These are phyloP conservation scores for Artibeus jamaicensis DNA, from an alignment of 2,797 vertebrate species.

Conservation along the genomic window DNA sequence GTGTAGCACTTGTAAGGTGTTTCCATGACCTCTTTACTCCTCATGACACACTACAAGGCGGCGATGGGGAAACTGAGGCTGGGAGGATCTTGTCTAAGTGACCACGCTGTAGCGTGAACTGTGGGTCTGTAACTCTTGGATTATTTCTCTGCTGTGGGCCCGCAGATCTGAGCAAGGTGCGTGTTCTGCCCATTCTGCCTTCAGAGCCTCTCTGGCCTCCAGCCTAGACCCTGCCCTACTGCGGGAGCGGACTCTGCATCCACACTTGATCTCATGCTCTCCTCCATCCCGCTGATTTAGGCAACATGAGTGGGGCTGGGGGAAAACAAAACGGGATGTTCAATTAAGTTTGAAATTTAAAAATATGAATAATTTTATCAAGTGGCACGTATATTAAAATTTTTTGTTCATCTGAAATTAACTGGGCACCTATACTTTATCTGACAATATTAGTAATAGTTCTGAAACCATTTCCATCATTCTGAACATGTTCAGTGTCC, in stretches of 20 bases:
- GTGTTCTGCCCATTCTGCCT: not conserved
- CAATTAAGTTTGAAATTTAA: not conserved
- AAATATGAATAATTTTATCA: not conserved
- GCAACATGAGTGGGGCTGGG: not conserved
- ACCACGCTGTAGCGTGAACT: rapidly evolving
- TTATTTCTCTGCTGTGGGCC: not conserved
- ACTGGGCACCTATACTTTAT: not conserved
- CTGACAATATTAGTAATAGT: not conserved
- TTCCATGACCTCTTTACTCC: not conserved
- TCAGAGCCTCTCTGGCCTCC: not conserved
- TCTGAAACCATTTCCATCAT: not conserved
- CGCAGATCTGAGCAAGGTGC: not conserved
- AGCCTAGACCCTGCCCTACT: rapidly evolving
- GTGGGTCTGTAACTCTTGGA: not conserved
- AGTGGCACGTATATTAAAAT: not conserved
- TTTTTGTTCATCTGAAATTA: not conserved
- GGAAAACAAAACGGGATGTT: not conserved
- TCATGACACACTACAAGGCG: rapidly evolving
- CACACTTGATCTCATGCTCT: not conserved
- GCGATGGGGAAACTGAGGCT: not conserved
- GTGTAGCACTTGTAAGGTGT: not conserved
- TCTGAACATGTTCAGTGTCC: not conserved
- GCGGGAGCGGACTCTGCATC: rapidly evolving
- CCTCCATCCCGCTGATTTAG: not conserved
- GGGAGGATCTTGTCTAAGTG: not conserved